Conservation (phyloP, 2,797 vertebrate genomes). For the Anolis apletophallus region DNA sequence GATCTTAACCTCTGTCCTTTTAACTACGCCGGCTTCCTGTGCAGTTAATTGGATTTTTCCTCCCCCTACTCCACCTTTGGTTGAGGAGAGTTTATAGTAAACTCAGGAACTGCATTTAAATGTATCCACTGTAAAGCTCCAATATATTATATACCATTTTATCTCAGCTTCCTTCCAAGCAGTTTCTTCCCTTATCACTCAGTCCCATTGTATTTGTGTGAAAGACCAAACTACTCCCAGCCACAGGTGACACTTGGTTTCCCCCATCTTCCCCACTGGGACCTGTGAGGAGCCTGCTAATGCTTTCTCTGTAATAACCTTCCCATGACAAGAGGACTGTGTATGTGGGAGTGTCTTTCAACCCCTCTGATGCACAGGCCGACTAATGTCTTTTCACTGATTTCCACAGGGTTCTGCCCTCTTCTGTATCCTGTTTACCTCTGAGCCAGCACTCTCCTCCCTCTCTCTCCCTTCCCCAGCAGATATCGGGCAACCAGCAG, state of each 20-base stretch:
- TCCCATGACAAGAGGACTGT: neutral
- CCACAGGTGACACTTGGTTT: neutral
- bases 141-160: neutral
- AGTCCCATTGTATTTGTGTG: neutral
- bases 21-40: neutral
- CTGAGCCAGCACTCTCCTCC: neutral
- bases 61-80: neutral
- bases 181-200: neutral
- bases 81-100: constrained; percentile 3
- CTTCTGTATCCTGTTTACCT: constrained; percentile 23
- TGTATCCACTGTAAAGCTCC: neutral
- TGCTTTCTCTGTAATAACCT: neutral
- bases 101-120: neutral
- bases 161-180: neutral
- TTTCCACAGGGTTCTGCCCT: constrained; percentile 6
- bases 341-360: neutral
- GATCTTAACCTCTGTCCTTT: neutral
- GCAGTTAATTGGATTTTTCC: neutral
- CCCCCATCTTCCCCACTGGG: neutral
- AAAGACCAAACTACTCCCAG: neutral
- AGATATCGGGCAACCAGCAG: neutral
- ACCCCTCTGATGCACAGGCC: neutral
- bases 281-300: neutral
- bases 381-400: neutral
- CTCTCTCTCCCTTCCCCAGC: neutral